A percentile compares a stretch with the other conserved stretches of the same genome.
phyloP scores from a whole-genome alignment of 2,888 invertebrate genomes.

The Drosophila quinaria region DNA sequence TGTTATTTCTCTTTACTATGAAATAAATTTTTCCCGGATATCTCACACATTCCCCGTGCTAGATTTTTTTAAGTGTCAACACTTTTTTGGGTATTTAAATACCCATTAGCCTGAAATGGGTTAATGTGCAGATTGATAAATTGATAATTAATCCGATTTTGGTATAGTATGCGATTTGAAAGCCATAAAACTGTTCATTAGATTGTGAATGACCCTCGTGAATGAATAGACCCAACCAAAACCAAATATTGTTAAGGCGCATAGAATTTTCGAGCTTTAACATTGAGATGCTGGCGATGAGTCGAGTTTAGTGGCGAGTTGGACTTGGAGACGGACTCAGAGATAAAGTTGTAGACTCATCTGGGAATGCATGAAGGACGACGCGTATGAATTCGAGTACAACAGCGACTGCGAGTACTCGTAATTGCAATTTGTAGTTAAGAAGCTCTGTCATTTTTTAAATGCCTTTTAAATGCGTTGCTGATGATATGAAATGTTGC shows the following conservation, averaged over 20 bases:
- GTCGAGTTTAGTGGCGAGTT: slow-evolving; percentile 28
- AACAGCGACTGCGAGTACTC: slow-evolving; percentile 8
- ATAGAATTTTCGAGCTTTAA: slow-evolving; percentile 72
- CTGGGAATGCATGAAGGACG: slow-evolving; percentile 78
- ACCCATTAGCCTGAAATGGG: too few species aligned
- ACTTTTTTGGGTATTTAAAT: too few species aligned
- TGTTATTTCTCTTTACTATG: too few species aligned
- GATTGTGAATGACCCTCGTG: slow-evolving; percentile 54
- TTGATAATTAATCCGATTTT: slow-evolving; percentile 24
- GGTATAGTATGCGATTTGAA: slow-evolving; percentile 17
- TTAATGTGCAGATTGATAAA: neutral
- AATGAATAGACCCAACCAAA: slow-evolving; percentile 18
- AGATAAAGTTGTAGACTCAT: slow-evolving; percentile 43
- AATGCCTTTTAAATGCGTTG: slow-evolving; percentile 63
- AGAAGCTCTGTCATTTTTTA: slow-evolving; percentile 59
- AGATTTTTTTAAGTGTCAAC: too few species aligned
- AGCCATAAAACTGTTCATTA: slow-evolving; percentile 35
- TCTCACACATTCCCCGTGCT: too few species aligned
- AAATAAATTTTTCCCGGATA: too few species aligned
- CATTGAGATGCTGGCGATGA: slow-evolving; percentile 51
- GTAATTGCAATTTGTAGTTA: slow-evolving; percentile 60
- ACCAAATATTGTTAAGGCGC: slow-evolving; percentile 28
- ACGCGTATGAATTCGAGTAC: slow-evolving; percentile 32
- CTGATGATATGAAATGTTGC: slow-evolving; percentile 77
- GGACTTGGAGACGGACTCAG: slow-evolving; percentile 27